Conservation (phyloP, 2,113 vertebrate genomes). For the Malurus alboscapulatus region DNA sequence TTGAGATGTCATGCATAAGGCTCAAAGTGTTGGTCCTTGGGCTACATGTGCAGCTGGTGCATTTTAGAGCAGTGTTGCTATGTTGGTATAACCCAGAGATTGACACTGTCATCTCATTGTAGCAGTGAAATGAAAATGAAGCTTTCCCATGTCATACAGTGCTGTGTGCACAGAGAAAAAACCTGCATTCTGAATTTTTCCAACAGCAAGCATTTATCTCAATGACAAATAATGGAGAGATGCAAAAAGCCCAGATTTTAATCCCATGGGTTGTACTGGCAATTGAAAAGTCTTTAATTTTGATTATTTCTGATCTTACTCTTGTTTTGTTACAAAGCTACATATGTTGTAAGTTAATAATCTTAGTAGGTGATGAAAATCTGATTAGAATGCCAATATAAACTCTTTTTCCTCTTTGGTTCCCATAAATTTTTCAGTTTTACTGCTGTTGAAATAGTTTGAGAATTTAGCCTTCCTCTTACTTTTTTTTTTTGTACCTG, state of each 20-base stretch:
- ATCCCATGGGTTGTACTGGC: not conserved
- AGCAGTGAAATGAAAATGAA: not conserved
- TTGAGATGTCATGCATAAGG: not conserved
- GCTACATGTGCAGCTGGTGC: not conserved
- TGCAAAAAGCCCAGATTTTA: not conserved
- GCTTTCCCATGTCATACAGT: not conserved
- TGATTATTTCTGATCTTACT: not conserved
- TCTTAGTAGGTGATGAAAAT: not conserved
- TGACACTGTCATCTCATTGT: not conserved
- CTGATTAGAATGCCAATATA: not conserved
- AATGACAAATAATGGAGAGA: constrained; percentile 1
- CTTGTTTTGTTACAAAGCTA: not conserved
- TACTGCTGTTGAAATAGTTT: not conserved
- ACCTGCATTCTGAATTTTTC: not conserved
- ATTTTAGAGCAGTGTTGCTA: not conserved
- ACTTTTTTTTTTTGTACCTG: not conserved
- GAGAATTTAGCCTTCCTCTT: not conserved
- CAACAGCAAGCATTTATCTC: not conserved
- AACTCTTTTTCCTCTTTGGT: not conserved
- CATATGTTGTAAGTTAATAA: not conserved
- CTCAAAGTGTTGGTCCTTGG: not conserved
- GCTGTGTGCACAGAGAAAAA: not conserved
- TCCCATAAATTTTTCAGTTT: not conserved
- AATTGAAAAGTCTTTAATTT: not conserved
- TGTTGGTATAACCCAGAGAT: not conserved